Base-by-base conservation (phyloP, 2,797 vertebrate genomes). In the Pseudochirops cupreus region DNA sequence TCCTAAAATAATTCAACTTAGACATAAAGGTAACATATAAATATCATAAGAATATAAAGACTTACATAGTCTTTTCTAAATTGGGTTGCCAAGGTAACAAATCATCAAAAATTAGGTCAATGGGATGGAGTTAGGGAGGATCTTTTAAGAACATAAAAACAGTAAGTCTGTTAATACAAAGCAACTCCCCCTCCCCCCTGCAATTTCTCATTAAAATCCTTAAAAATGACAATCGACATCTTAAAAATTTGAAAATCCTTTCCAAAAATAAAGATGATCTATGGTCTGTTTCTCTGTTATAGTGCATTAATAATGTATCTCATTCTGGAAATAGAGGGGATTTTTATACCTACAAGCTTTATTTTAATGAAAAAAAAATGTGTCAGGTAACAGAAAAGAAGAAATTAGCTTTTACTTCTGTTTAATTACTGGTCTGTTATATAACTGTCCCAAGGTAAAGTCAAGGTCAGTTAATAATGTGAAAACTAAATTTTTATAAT, bases 381-480 rank as follows among this genome's bases (percentile, higher is more conserved):
- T 82, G 21, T 92, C 55, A 56, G 33, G 91, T 26, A 97, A 96
- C 92, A 52, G 95, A 95, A 97, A 97, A 97, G 82, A 2, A 54
- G 82, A 95, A 56, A 74, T 50, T 62, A 33, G 53, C 91, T 59
- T 96, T 95, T 96, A 96, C 96, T 94, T 97, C 67, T 56, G 93
- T 31, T 91, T 91, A 62, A 62, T 0, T 18, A 95, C 9, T 94
- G 93, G 59, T 56, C 56, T 93, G 91, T 96, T 97, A 92, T 57
- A 39, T 96, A 97, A 96, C 94, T 97, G 92, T 94, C 92, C 94
- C 94, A 96, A 95, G 96, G 95, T 97, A 94, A 96, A 97, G 93
- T 58, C 92, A 96, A 91, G 14, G 1, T 82, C 56, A 97, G 90
- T 96, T 94, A 96, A 94, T 95, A 96, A 94, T 91, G 57, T 96